Base-by-base conservation (phyloP, 2,888 invertebrate species). In the Alentia gelatinosa region DNA sequence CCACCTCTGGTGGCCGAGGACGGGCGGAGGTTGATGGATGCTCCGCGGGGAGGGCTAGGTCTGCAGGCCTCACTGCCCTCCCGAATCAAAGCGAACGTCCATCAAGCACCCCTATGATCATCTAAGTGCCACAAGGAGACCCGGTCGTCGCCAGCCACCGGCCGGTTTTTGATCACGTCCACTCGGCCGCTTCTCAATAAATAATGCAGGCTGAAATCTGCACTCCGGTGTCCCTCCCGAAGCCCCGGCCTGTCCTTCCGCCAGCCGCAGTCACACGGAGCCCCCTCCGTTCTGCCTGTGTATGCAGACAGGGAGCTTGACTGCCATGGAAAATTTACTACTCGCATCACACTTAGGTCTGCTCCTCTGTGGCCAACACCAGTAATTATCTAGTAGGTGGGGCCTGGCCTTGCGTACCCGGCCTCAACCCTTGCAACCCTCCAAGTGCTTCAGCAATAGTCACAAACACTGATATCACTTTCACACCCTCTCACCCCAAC, bases 111-210 rank as follows among this genome's bases (percentile, higher is more conserved):
- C 37, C 79, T 79, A 79, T 79, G 79, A 79, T 79, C 79, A 79
- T 79, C 79, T 79, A 79, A 79, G 79, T 79, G 79, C 79, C 39
- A 79, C 79, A 37, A 35, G 35, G 79, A 33, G 79, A 26, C 15
- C 79, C 15, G 33, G 33, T 15, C 68, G 5, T 4, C 26, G 68
- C 68, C 68, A 19, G 3, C 56, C 56, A 56, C 23, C 23, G 30
- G n/a, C 30, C n/a, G n/a, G n/a, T 79, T 75, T 79, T 79, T 79
- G 79, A 79, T 79, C 79, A 79, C 37, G 79, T 79, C 79, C 39
- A 79, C 37, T 35, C 79, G 37, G 79, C 23, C 79, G 37, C 37
- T 1, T 19, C 39, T 26, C 39, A 26, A 79, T 79, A 79, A 79
- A 79, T 79, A 35, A 79, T 79, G 79, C 79, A 79, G 37, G 79